Percentiles rank a stretch among this genome's conserved stretches.
Conservation (phyloP, 2,113 vertebrate genomes). For the Sitta europaea region DNA sequence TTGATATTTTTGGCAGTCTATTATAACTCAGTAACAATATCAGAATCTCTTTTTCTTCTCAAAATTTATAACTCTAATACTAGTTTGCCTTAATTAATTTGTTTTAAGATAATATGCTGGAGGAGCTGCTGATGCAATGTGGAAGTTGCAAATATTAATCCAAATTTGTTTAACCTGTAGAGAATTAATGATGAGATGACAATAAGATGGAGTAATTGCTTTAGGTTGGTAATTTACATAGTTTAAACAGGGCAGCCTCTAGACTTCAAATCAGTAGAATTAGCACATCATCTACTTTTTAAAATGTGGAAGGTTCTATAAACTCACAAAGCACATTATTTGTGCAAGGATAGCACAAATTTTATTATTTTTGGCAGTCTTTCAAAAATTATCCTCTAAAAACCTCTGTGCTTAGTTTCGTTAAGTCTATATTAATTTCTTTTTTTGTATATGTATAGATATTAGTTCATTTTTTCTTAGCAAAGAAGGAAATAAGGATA, state of each 20-base stretch:
- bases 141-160: constrained; percentile 33
- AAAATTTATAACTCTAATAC: neutral
- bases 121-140: constrained; percentile 21
- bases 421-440: neutral
- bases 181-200: constrained; percentile 58
- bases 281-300: neutral
- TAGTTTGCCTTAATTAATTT: constrained; percentile 38
- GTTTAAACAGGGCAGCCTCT: constrained; percentile 7
- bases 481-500: neutral
- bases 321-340: neutral
- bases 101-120: constrained; percentile 9
- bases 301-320: neutral
- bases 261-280: constrained; percentile 34
- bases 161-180: constrained; percentile 56
- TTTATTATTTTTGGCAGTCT: neutral
- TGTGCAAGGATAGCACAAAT: neutral
- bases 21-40: neutral
- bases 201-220: constrained; percentile 54
- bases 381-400: neutral
- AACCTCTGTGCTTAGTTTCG: neutral
- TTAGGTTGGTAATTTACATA: constrained; percentile 35
- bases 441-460: neutral
- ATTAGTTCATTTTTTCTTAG: neutral
- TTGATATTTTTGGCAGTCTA: neutral
- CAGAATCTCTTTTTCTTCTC: neutral